Evolutionary conservation across 2,113 vertebrate species (phyloP), one percentile per base, ranked within the genome.

Genomic region (Pipa parva): DNA sequence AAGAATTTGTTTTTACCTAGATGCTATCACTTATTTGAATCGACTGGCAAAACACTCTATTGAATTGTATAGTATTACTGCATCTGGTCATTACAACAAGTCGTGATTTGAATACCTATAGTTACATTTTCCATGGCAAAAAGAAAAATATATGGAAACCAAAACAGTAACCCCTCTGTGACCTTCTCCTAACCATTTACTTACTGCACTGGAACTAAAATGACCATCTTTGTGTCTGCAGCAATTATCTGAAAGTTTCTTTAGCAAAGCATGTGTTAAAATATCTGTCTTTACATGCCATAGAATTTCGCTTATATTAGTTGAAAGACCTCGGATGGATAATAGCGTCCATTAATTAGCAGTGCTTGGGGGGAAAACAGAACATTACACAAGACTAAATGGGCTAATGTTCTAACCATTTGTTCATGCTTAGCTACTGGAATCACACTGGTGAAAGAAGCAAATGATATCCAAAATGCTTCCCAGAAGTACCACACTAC

Each of bases 341-440:
- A 70, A 70, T 58, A 70, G 36, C 48, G 12, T 70, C 58, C 36
- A 61, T 60, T 70, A 70, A 70, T 70, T 45, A 70, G 37, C 58
- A 45, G 49, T 29, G 46, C 48, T 36, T 20, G 46, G 9, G 57
- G 57, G 66, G 54, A 29, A 48, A 22, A 37, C 42, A 39, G 49
- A 31, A 61, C 25, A 54, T 61, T 61, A 45, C 25, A 18, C 42
- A 29, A 29, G 25, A 49, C 57, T 70, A 54, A 61, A 29, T 36
- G 24, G 57, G 54, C 27, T 31, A 52, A 61, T 42, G 48, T 36
- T 36, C 66, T 17, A 54, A 51, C 22, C 56, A 60, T 60, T 69
- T 29, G 11, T 60, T 52, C 57, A 42, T 24, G 28, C 25, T 18
- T 54, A 24, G 36, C 31, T 31, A 29, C 48, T 45, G 26, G 9